These are phyloP conservation scores for Vannuccia rotundouncinata DNA, from an alignment of 2,888 invertebrate species.

Conservation along the genomic window DNA sequence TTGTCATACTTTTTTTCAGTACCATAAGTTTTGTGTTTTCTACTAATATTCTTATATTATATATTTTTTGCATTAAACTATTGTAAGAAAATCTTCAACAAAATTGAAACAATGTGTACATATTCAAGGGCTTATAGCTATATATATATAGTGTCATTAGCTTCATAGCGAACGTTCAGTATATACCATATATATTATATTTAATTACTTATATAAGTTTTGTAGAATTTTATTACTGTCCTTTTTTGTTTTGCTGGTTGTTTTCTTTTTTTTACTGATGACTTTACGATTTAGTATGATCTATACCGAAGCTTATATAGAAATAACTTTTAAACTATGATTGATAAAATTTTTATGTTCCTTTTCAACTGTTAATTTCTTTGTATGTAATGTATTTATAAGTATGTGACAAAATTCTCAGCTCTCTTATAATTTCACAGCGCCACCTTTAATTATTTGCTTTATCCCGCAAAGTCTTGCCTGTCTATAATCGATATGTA, in stretches of 20 bases:
- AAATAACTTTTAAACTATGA: background rate
- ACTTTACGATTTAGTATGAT: background rate
- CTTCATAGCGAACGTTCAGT: background rate
- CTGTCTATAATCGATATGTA: too few relatives aligned
- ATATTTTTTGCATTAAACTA: background rate
- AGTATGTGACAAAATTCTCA: too few relatives aligned
- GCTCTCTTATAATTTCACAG: background rate
- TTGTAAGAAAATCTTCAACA: background rate
- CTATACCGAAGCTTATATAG: background rate
- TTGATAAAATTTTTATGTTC: background rate
- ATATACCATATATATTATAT: background rate
- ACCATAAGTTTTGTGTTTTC: constrained; percentile 9
- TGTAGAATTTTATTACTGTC: constrained; percentile 9
- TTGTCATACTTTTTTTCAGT: constrained; percentile 22
- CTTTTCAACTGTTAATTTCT: background rate
- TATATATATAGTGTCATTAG: background rate
- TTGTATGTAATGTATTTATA: background rate
- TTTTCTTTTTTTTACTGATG: background rate
- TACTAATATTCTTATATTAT: constrained; percentile 3
- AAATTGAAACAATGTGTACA: background rate
- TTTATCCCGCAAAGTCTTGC: background rate
- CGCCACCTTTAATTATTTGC: background rate
- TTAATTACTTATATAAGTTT: background rate
- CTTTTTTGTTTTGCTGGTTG: constrained; percentile 2
- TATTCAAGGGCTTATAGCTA: background rate